phyloP scores from a whole-genome alignment of 37 sponge, comb jelly and placozoan species.

The Amphimedon queenslandica region DNA sequence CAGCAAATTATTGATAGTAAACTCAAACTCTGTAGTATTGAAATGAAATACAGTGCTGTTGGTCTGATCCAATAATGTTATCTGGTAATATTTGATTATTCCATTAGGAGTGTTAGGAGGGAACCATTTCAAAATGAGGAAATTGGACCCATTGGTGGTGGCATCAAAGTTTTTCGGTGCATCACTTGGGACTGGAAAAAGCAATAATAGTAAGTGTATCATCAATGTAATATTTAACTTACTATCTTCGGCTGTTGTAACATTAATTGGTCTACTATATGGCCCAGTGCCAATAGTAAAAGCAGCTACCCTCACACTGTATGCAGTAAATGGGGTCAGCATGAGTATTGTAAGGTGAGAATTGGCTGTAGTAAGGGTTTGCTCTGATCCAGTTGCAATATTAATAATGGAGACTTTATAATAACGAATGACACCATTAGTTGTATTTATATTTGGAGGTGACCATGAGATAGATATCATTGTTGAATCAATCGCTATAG shows the following conservation, averaged over 20 bases:
- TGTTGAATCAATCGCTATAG: too few relatives aligned
- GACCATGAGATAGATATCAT: background rate
- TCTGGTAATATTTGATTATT: background rate
- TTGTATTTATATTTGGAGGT: background rate
- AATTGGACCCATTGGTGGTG: too few relatives aligned
- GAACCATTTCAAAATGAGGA: too few relatives aligned
- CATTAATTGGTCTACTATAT: background rate
- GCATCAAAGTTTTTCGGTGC: too few relatives aligned
- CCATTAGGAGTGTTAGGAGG: background rate
- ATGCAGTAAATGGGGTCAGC: too few relatives aligned
- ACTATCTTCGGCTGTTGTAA: too few relatives aligned
- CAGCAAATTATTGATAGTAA: slow-evolving; percentile 1
- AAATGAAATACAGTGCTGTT: too few relatives aligned
- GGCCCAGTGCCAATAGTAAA: slow-evolving; percentile 5
- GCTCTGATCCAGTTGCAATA: slow-evolving; percentile 15
- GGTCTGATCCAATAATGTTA: too few relatives aligned
- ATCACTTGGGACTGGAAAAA: too few relatives aligned
- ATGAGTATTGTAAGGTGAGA: too few relatives aligned
- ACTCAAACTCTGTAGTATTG: background rate
- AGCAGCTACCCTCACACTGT: background rate
- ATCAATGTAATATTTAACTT: slow-evolving; percentile 4
- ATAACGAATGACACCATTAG: background rate
- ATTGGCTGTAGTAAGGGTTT: too few relatives aligned
- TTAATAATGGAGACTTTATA: slow-evolving; percentile 19
- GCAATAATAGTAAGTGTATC: too few relatives aligned